Conservation (phyloP, 2,797 vertebrate species). For the Gymnoscopelus braueri region DNA sequence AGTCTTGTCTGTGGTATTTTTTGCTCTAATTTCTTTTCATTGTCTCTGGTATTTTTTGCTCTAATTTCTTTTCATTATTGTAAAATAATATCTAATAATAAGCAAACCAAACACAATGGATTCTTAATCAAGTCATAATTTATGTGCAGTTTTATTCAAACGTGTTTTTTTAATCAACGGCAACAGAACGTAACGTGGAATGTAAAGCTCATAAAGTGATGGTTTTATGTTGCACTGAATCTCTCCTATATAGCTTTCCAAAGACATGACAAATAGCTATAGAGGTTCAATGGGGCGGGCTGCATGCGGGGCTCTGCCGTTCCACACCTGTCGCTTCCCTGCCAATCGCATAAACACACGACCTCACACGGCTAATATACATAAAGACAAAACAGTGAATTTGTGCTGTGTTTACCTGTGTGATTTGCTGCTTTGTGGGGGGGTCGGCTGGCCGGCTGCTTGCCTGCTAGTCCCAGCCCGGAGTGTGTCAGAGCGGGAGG, state of each 20-base stretch:
- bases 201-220: constrained; percentile 33
- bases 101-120: no score
- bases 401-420: constrained; percentile 78
- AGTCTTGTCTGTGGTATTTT: constrained; percentile 8
- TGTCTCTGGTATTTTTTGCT: background rate
- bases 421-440: constrained; percentile 67
- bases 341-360: constrained; percentile 24
- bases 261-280: constrained; percentile 40
- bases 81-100: background rate
- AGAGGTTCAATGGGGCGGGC: constrained; percentile 20
- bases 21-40: background rate
- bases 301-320: constrained; percentile 19
- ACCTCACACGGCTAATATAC: constrained; percentile 32
- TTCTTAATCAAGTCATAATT: no score
- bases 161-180: constrained; percentile 19
- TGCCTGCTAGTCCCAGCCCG: constrained; percentile 80
- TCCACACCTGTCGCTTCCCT: constrained; percentile 29
- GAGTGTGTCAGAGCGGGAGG: constrained; percentile 75
- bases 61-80: background rate
- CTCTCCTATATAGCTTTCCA: constrained; percentile 11
- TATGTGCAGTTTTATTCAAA: background rate
- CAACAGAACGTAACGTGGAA: constrained; percentile 24
- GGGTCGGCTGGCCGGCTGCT: constrained; percentile 66
- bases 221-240: constrained; percentile 41
- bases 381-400: constrained; percentile 44